Conservation (phyloP, 2,888 invertebrate species). For the Falcaria lacertinaria region DNA sequence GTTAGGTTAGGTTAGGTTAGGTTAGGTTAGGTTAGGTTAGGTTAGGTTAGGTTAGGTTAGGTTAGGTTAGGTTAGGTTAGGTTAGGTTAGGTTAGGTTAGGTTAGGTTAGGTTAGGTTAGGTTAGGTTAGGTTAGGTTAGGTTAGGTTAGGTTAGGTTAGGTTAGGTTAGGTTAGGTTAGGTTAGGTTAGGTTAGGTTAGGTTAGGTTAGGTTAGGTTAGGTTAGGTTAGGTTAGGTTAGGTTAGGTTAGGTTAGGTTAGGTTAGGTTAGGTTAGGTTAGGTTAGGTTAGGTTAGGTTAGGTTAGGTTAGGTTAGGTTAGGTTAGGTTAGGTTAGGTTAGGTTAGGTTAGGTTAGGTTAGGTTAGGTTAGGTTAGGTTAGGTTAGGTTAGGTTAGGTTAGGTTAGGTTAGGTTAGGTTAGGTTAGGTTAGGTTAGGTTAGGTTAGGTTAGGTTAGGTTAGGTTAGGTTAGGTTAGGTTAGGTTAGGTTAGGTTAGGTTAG, state of each 20-base stretch:
- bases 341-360: no score
- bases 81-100: slow-evolving; percentile 16
- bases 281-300: slow-evolving; percentile 10
- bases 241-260: slow-evolving; percentile 8
- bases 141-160: slow-evolving; percentile 9
- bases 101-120: slow-evolving; percentile 9
- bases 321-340: no score
- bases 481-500: no score
- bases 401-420: no score
- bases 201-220: slow-evolving; percentile 11
- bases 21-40: slow-evolving; percentile 23
- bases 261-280: slow-evolving; percentile 11
- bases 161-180: slow-evolving; percentile 8
- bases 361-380: no score
- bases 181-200: slow-evolving; percentile 9
- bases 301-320: no score
- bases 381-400: no score
- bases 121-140: slow-evolving; percentile 9
- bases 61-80: slow-evolving; percentile 20
- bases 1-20: slow-evolving; percentile 22
- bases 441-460: no score
- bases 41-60: slow-evolving; percentile 23
- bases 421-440: no score
- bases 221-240: slow-evolving; percentile 5
- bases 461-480: no score